phyloP scores from a whole-genome alignment of 2,888 invertebrate genomes.

The Lypha dubia region DNA sequence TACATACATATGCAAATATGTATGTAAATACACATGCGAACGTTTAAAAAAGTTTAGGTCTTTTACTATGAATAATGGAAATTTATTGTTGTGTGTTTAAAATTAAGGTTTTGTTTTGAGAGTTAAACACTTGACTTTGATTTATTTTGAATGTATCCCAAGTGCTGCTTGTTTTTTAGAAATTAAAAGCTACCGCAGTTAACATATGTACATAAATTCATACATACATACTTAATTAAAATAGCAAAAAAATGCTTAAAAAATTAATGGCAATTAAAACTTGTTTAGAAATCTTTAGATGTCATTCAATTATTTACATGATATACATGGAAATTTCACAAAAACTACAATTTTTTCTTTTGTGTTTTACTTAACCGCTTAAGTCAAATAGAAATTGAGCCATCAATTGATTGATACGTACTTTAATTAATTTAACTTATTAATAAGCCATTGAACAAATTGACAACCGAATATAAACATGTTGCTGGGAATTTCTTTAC shows the following conservation, averaged over 20 bases:
- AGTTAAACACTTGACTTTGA: constrained; percentile 55
- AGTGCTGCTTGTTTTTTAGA: constrained; percentile 26
- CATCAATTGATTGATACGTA: neutral
- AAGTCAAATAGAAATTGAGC: neutral
- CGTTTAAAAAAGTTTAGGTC: neutral
- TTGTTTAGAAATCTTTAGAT: constrained; percentile 8
- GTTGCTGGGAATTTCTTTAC: no score
- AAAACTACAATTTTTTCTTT: neutral
- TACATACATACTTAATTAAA: no score
- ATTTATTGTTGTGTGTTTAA: neutral
- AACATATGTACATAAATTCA: no score
- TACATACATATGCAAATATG: no score
- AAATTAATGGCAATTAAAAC: constrained; percentile 1
- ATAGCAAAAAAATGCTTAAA: neutral
- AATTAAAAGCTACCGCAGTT: neutral
- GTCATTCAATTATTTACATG: constrained; percentile 4
- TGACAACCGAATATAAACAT: no score
- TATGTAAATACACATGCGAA: no score
- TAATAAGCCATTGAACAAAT: neutral
- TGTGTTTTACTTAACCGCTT: neutral
- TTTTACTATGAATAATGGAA: neutral
- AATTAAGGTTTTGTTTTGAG: constrained; percentile 24
- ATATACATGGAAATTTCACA: neutral
- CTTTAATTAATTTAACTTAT: neutral
- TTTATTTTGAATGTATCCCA: constrained; percentile 50